A percentile compares a stretch with the other conserved stretches of the same genome.
Evolutionary conservation across 2,113 vertebrate species (phyloP).

Genomic region (Pristiophorus japonicus): DNA sequence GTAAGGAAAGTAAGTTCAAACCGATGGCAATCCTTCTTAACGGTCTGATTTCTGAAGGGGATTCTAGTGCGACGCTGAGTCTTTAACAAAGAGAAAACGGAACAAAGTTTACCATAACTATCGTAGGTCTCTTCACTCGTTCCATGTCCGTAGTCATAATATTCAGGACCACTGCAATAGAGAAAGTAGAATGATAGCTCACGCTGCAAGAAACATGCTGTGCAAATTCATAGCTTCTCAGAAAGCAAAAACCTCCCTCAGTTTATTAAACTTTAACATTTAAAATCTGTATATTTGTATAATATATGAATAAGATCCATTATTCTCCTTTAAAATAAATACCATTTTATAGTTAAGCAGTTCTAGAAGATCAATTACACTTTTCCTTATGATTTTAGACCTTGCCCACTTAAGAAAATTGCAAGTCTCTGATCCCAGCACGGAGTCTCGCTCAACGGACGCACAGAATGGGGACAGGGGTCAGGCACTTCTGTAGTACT

Average conservation of each 20-base stretch:
- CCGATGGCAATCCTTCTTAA: not conserved
- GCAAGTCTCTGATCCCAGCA: not conserved
- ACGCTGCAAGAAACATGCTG: constrained; percentile 41
- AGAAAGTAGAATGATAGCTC: constrained; percentile 52
- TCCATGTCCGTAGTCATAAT: constrained; percentile 87
- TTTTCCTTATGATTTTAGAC: not conserved
- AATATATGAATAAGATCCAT: not conserved
- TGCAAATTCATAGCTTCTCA: not conserved
- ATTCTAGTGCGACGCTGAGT: constrained; percentile 48
- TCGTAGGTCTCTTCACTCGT: constrained; percentile 83
- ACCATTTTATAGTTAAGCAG: not conserved
- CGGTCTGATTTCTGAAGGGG: constrained; percentile 38
- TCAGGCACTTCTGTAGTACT: not conserved
- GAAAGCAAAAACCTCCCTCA: not conserved
- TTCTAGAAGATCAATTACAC: not conserved
- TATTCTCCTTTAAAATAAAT: not conserved
- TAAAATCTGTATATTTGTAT: not conserved
- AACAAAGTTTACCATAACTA: constrained; percentile 80
- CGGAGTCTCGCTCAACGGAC: not conserved
- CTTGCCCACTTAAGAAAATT: not conserved
- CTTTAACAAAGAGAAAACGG: constrained; percentile 41
- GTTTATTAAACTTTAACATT: not conserved
- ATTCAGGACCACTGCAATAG: constrained; percentile 80
- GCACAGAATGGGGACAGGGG: not conserved
- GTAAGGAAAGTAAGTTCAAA: not conserved